phyloP scores from a whole-genome alignment of 1,140 invertebrate genomes.

The Saccostrea glomerata region DNA sequence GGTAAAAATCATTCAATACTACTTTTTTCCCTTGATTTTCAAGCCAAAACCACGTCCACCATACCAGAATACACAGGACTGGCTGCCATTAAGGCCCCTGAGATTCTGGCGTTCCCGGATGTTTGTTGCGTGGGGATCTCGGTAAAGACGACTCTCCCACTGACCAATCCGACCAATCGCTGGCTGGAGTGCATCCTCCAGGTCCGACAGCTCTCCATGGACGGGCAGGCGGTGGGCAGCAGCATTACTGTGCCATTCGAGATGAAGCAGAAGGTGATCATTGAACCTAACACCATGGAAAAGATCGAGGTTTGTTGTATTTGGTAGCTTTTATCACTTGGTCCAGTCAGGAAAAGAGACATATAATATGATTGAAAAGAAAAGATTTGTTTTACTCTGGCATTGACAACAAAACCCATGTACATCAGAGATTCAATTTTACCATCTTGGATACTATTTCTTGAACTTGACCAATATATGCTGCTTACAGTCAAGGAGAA shows the following conservation, averaged over 20 bases:
- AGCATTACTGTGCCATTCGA: conserved; percentile 63
- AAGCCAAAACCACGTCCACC: background rate
- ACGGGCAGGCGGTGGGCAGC: conserved; percentile 48
- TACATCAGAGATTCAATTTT: no score
- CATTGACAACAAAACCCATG: no score
- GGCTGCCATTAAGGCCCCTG: conserved; percentile 52
- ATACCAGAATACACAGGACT: conserved; percentile 9
- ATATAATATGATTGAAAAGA: no score
- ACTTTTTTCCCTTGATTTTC: background rate
- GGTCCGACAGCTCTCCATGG: conserved; percentile 55
- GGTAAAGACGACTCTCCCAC: conserved; percentile 54
- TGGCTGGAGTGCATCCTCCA: conserved; percentile 64
- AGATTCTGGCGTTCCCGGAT: conserved; percentile 55
- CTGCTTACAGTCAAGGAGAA: no score
- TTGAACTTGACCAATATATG: no score
- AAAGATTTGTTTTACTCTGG: no score
- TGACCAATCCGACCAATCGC: conserved; percentile 63
- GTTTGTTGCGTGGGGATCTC: conserved; percentile 70
- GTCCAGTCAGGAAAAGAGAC: background rate
- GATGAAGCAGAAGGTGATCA: conserved; percentile 64
- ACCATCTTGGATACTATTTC: no score
- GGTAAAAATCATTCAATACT: background rate
- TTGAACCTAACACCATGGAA: conserved; percentile 64
- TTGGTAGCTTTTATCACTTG: background rate
- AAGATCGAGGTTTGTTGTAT: conserved; percentile 50